phyloP scores from a whole-genome alignment of 2,888 invertebrate species.

The Cantharis rustica region DNA sequence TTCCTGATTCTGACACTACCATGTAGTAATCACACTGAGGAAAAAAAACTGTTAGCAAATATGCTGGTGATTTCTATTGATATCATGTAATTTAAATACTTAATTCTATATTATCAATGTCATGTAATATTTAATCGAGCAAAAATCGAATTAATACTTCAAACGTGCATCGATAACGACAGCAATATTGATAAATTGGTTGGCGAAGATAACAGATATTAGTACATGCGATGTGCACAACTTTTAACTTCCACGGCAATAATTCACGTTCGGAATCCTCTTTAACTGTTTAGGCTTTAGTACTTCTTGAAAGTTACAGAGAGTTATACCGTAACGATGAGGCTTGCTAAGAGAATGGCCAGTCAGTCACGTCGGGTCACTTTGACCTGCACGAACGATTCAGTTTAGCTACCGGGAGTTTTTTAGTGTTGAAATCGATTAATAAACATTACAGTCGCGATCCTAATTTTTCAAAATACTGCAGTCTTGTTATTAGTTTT shows the following conservation, averaged over 20 bases:
- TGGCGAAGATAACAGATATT: not conserved
- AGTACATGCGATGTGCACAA: not conserved
- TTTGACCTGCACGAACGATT: slow-evolving; percentile 22
- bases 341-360: slow-evolving; percentile 16
- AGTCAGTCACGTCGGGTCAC: slow-evolving; percentile 23
- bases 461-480: not conserved
- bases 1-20: not conserved
- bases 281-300: slow-evolving; percentile 13
- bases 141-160: not conserved
- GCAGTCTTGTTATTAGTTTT: not conserved
- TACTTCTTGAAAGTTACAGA: slow-evolving; percentile 19
- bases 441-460: not conserved
- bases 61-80: not conserved
- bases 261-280: not conserved
- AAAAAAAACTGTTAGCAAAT: not conserved
- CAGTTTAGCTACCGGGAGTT: slow-evolving; percentile 20
- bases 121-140: not conserved
- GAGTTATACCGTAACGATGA: slow-evolving; percentile 20
- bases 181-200: not conserved
- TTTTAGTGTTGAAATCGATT: not conserved
- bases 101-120: not conserved
- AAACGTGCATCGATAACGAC: not conserved
- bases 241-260: not conserved
- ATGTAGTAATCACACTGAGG: not conserved
- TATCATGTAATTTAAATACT: not conserved